A percentile compares a stretch with the other conserved stretches of the same genome.
phyloP scores from a whole-genome alignment of 2,888 invertebrate species.

The Ecliptopera silaceata region DNA sequence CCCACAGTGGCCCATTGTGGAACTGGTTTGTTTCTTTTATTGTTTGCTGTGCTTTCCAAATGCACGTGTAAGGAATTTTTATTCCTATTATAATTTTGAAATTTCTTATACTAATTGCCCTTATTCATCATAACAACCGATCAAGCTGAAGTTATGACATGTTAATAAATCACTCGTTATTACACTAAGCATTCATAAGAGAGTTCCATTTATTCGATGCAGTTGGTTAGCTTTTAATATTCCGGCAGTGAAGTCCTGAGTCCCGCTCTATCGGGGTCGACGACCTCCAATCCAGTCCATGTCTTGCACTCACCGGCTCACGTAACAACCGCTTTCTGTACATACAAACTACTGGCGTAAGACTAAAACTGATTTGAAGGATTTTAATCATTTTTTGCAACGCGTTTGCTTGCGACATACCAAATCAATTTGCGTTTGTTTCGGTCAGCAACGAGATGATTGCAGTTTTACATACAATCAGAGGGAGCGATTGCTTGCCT shows the following conservation, averaged over 20 bases:
- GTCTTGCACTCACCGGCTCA: constrained; percentile 75
- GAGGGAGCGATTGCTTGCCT: constrained; percentile 18
- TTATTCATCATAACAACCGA: background rate
- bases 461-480: constrained; percentile 36
- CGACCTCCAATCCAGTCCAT: constrained; percentile 77
- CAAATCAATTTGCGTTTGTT: constrained; percentile 31
- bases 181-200: constrained; percentile 10
- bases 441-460: constrained; percentile 23
- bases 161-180: background rate
- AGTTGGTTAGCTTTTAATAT: constrained; percentile 59
- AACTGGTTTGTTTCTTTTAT: constrained; percentile 41
- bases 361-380: constrained; percentile 25
- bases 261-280: constrained; percentile 74
- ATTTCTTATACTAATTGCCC: background rate
- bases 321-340: constrained; percentile 76
- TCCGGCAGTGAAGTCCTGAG: constrained; percentile 75
- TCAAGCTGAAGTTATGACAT: background rate
- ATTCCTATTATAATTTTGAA: background rate
- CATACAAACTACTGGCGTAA: constrained; percentile 42
- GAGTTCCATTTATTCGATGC: constrained; percentile 31
- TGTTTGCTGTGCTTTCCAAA: constrained; percentile 35
- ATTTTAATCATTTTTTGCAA: constrained; percentile 27
- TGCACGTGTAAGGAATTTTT: constrained; percentile 11
- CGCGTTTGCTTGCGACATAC: constrained; percentile 20
- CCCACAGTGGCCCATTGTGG: constrained; percentile 50